Base-by-base conservation (phyloP, 2,113 vertebrate species). In the Uria lomvia region DNA sequence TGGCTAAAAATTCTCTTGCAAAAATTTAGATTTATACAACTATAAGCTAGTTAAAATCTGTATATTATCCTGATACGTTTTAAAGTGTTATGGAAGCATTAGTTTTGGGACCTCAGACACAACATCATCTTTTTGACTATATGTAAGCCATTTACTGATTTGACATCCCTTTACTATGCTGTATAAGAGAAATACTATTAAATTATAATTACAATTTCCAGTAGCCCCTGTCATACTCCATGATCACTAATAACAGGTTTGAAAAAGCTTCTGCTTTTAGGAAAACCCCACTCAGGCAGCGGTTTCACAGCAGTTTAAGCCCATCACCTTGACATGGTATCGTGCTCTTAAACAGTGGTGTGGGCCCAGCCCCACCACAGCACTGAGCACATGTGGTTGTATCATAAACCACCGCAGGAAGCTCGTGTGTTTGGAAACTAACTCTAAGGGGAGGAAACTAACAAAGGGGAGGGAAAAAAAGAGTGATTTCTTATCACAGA, bases 331-430 rank as follows among this genome's bases (percentile, higher is more conserved):
- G 16, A 36, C 21, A 7, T 7, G 20, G 9, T 43, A 34, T 21
- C 10, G 17, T 9, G 20, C 5, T 36, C 5, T 60, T 50, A 56
- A 55, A 43, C 0, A 1, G 9, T 0, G 1, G 3, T 5, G 27
- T 47, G 22, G n/a, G 6, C 24, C 15, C 27, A 50, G 21, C 8
- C 21, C 24, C 8, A 56, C 8, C 32, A 56, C 11, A 43, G 26
- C 19, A 38, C 19, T n/a, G 32, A 71, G 27, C 10, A 26, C 14
- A 14, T 12, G 36, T 8, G 32, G 17, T 20, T 18, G 5, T 26
- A 36, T 5, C 1, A 0, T 34, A 75, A 65, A 93, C 60, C 5
- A 36, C 18, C 30, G 56, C 34, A 80, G 47, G n/a, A 80, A 72
- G 15, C 3, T 60, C 14, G 0, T 17, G 4, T 47, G 29, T 67